Percentiles rank a stretch among this genome's conserved stretches.
phyloP scores from a whole-genome alignment of 2,888 invertebrate genomes.

The Acholoe squamosa region DNA sequence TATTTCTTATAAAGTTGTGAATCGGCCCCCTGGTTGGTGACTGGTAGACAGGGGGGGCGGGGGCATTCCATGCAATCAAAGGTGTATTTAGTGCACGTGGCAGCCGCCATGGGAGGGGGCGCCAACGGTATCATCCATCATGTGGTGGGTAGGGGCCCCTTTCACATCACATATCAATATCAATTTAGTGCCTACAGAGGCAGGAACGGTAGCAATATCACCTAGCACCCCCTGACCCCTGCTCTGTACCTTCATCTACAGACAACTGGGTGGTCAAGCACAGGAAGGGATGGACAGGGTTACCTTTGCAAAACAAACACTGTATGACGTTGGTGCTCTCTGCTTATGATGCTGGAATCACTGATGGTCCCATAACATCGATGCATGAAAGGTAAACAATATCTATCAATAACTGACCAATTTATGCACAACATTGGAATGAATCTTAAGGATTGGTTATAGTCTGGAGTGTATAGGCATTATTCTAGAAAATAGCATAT shows the following conservation, averaged over 20 bases:
- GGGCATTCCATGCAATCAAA: neutral
- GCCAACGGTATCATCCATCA: conserved; percentile 12
- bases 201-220: neutral
- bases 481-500: too few relatives aligned
- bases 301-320: too few relatives aligned
- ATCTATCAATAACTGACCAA: too few relatives aligned
- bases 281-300: too few relatives aligned
- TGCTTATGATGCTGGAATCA: too few relatives aligned
- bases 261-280: neutral
- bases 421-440: neutral
- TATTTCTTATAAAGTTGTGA: too few relatives aligned
- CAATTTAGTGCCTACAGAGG: neutral
- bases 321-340: too few relatives aligned
- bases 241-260: neutral
- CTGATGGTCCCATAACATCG: neutral
- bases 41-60: too few relatives aligned
- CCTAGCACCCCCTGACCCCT: neutral
- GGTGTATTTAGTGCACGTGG: neutral
- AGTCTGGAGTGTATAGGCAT: too few relatives aligned
- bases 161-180: conserved; percentile 33
- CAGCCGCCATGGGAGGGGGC: conserved; percentile 17
- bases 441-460: too few relatives aligned
- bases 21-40: too few relatives aligned
- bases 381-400: too few relatives aligned
- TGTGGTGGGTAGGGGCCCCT: neutral